These are phyloP conservation scores for Nomada hirtipes DNA, from an alignment of 2,888 invertebrate species.

Conservation along the genomic window DNA sequence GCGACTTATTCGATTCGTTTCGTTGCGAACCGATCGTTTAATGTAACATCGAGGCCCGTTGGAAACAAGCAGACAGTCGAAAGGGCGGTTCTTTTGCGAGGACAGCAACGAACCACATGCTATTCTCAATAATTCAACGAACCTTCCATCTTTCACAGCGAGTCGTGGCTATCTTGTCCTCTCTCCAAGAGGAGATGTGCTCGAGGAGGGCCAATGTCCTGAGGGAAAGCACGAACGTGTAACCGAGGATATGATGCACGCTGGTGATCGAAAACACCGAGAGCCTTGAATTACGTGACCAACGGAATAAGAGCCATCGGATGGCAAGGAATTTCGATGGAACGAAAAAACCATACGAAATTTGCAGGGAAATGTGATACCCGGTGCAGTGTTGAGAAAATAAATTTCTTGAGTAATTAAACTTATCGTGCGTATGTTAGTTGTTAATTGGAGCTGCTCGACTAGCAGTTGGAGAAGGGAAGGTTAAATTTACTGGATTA, in stretches of 20 bases:
- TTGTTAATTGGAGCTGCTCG: too few species aligned
- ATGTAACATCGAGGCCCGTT: conserved; percentile 56
- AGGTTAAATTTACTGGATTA: too few species aligned
- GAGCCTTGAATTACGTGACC: background rate
- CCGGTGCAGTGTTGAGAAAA: too few species aligned
- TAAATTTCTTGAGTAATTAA: too few species aligned
- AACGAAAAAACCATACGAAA: background rate
- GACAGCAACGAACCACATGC: conserved; percentile 74
- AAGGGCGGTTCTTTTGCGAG: conserved; percentile 52
- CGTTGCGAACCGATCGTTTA: conserved; percentile 58
- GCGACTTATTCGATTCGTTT: conserved; percentile 33
- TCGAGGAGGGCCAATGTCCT: conserved; percentile 18
- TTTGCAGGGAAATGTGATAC: background rate
- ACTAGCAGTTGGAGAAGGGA: too few species aligned
- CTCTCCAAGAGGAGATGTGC: conserved; percentile 36
- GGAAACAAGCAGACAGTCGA: conserved; percentile 38
- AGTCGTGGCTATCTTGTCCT: conserved; percentile 39
- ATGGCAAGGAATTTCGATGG: background rate
- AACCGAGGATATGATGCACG: background rate
- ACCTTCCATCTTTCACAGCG: conserved; percentile 76
- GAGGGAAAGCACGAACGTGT: conserved; percentile 13
- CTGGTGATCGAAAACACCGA: background rate
- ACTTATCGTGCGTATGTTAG: too few species aligned
- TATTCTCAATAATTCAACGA: conserved; percentile 82
- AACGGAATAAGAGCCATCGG: too few species aligned